A percentile compares a stretch with the other conserved stretches of the same genome.
These are phyloP conservation scores for Anomalospiza imberbis DNA, from an alignment of 2,797 vertebrate species.

Conservation along the genomic window DNA sequence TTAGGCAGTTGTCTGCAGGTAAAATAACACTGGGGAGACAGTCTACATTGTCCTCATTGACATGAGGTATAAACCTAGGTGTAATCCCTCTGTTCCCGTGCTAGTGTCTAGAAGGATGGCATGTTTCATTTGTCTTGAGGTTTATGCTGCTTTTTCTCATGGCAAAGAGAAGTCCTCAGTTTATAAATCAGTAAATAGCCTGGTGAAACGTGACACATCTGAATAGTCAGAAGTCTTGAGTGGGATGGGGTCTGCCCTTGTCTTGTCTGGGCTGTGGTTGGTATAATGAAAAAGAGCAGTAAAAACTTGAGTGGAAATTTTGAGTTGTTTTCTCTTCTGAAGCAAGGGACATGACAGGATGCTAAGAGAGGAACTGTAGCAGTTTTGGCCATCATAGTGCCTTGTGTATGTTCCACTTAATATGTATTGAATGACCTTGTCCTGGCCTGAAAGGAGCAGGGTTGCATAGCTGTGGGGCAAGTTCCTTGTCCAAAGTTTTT, in stretches of 20 bases:
- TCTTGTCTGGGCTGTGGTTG: not conserved
- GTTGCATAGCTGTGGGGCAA: not conserved
- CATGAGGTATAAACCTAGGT: not conserved
- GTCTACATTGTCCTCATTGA: not conserved
- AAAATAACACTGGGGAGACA: not conserved
- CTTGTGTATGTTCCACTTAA: not conserved
- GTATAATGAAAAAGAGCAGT: fast-evolving
- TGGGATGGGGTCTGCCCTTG: not conserved
- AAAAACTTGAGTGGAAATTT: not conserved
- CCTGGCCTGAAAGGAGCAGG: not conserved
- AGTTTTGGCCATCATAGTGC: not conserved
- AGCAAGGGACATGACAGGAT: fast-evolving
- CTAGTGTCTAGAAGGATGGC: not conserved
- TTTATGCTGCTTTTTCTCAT: not conserved
- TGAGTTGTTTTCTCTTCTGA: not conserved
- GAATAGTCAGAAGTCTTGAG: not conserved
- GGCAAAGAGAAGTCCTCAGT: not conserved
- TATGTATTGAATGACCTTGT: not conserved
- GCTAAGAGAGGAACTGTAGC: not conserved
- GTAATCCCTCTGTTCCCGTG: not conserved
- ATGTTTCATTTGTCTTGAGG: not conserved
- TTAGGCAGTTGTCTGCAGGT: not conserved
- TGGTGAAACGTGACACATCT: not conserved
- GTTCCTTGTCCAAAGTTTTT: not conserved
- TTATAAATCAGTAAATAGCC: not conserved